Percentiles rank a stretch among this genome's conserved stretches.
phyloP scores from a whole-genome alignment of 2,113 vertebrate species.

The Scatophagus argus region DNA sequence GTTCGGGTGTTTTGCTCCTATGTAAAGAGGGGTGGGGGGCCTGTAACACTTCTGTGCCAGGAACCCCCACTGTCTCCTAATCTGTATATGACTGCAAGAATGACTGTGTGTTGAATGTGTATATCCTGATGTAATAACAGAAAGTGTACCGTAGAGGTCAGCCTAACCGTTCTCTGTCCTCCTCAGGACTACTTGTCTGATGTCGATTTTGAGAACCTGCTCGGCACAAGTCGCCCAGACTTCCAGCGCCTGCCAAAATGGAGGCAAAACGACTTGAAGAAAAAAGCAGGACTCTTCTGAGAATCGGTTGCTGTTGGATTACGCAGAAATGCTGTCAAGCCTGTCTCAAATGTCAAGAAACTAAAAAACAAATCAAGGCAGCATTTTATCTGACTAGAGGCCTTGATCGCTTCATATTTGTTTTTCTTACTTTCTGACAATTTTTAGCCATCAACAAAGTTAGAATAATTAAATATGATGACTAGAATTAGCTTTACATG shows the following conservation, averaged over 20 bases:
- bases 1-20: background rate
- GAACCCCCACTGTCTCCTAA: background rate
- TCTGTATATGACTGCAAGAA: background rate
- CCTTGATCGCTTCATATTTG: background rate
- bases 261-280: conserved; percentile 91
- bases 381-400: background rate
- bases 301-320: background rate
- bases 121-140: conserved; percentile 1
- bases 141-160: conserved; percentile 44
- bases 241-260: conserved; percentile 91
- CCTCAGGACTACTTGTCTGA: conserved; percentile 89
- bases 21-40: too few species aligned
- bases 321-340: background rate
- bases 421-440: background rate
- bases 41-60: background rate
- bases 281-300: conserved; percentile 91
- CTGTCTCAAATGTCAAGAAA: background rate
- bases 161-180: conserved; percentile 27
- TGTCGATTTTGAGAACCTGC: conserved; percentile 87
- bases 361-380: background rate
- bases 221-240: conserved; percentile 86
- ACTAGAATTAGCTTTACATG: background rate
- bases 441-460: background rate
- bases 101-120: background rate
- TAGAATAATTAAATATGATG: conserved; percentile 1